Evolutionary conservation across 2,113 vertebrate species (phyloP).

Genomic region (Pituophis catenifer): DNA sequence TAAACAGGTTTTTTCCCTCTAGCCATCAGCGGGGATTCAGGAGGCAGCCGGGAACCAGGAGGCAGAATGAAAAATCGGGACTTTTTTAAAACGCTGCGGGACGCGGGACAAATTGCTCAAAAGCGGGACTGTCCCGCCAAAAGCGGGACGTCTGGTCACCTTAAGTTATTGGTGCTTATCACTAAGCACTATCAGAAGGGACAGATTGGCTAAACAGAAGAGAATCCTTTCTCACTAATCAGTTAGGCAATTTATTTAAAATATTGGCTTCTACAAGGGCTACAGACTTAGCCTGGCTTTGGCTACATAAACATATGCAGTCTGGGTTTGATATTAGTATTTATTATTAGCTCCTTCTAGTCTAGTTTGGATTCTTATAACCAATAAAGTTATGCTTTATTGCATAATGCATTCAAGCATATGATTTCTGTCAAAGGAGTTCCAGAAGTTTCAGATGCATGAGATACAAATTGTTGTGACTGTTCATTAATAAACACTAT

Average conservation of each 20-base stretch:
- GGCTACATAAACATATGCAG: background rate
- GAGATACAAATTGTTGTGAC: background rate
- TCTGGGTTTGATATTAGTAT: background rate
- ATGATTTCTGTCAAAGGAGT: background rate
- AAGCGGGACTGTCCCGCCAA: too few species aligned
- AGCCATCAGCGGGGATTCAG: too few species aligned
- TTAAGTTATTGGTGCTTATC: too few species aligned
- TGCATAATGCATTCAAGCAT: background rate
- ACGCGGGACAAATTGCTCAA: too few species aligned
- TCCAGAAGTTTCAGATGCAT: background rate
- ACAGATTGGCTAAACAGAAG: too few species aligned
- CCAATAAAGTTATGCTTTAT: background rate
- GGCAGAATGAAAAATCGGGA: too few species aligned
- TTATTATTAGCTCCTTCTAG: background rate
- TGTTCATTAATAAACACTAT: background rate
- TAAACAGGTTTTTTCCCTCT: too few species aligned
- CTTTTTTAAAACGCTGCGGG: too few species aligned
- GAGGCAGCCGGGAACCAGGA: too few species aligned
- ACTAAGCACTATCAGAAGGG: too few species aligned
- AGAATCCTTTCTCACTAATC: background rate
- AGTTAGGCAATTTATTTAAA: background rate
- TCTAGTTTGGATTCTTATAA: background rate
- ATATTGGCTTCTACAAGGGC: background rate
- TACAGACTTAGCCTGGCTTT: background rate
- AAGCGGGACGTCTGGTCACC: too few species aligned